Conservation (phyloP, 2,888 invertebrate species). For the Drosophila phalerata region DNA sequence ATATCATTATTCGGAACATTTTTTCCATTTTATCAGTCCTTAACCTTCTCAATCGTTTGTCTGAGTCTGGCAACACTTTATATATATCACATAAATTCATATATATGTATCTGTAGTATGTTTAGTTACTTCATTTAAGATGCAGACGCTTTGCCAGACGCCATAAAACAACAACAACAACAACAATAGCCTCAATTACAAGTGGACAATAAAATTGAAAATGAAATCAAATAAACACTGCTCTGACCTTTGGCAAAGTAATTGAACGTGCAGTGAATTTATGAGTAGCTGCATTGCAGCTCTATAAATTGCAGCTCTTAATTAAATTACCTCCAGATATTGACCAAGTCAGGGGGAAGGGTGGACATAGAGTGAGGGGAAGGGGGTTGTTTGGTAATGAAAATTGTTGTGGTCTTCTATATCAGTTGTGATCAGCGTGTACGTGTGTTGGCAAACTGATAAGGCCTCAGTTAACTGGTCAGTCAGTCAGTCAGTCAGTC, state of each 20-base stretch:
- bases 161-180: constrained; percentile 26
- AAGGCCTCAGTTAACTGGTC: constrained; percentile 39
- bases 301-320: constrained; percentile 67
- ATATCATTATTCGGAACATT: not conserved
- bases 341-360: not conserved
- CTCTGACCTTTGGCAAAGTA: constrained; percentile 61
- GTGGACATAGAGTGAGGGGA: not conserved
- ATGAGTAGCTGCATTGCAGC: constrained; percentile 58
- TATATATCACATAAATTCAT: too few species aligned
- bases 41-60: not conserved
- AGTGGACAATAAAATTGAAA: constrained; percentile 44
- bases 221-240: constrained; percentile 48
- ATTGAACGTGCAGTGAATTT: constrained; percentile 70
- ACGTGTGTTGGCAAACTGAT: constrained; percentile 62
- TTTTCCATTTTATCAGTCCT: not conserved
- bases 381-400: constrained; percentile 39
- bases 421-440: constrained; percentile 55
- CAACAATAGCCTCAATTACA: constrained; percentile 34
- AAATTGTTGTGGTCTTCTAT: constrained; percentile 33
- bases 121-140: constrained; percentile 11
- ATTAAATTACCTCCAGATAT: constrained; percentile 60
- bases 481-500: constrained; percentile 4
- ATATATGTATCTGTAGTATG: not conserved
- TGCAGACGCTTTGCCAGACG: constrained; percentile 40
- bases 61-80: not conserved